Base-by-base conservation (phyloP, 2,113 vertebrate genomes). In the Apteryx mantelli region DNA sequence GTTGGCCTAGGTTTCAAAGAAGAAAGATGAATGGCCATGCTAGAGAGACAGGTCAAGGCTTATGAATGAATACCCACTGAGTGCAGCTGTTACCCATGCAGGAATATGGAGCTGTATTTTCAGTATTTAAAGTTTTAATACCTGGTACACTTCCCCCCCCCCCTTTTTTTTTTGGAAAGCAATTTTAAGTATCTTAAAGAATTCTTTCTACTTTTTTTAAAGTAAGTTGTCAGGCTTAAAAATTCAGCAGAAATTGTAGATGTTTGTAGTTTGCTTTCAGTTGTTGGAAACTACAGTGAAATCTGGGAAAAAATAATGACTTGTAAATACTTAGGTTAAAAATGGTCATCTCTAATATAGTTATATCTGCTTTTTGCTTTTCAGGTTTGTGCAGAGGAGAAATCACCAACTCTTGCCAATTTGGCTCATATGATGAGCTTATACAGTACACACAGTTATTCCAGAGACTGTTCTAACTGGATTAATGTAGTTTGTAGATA, bases 351-450 rank as follows among this genome's bases (percentile, higher is more conserved):
- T 92, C 56, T 69, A 20, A 48, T 73, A 44, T 56, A 63, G 60
- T 42, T 60, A 36, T 75, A 83, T 74, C 25, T 4, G 52, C 15
- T 65, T 75, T 80, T 85, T 97, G 25, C 76, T 60, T 93, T 93
- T 70, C 89, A 99, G 98, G 98, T 99, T 78, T 99, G 99, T 64
- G 98, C 98, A 3, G 99, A 99, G 74, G 99, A 99, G 92, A 99
- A 99, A 85, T 99, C 99, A 1, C 98, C 99, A 74, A 99, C 99
- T 0, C 98, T 99, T 34, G 98, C 99, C 91, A 99, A 99, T 94
- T 97, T 99, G 97, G 99, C 99, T 30, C 99, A 99, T 93, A 99
- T 99, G 99, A 99, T 99, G 99, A 99, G 99, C 90, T 97, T 99
- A 69, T 99, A 99, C 94, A 99, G 99, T 46, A 99, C 99, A 2